phyloP scores from a whole-genome alignment of 2,888 invertebrate species.

The Cordilura impudica region DNA sequence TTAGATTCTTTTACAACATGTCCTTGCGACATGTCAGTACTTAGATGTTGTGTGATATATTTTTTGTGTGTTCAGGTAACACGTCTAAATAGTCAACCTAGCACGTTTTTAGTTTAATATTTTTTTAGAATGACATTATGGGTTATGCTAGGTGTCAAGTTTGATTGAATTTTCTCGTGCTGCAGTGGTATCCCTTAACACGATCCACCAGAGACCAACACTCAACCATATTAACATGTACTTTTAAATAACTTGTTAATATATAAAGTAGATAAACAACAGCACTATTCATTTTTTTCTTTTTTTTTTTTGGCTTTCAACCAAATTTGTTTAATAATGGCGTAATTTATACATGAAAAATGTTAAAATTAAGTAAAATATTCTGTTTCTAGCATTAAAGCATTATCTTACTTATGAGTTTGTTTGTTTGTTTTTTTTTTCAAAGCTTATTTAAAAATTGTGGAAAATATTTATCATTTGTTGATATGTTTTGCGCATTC shows the following conservation, averaged over 20 bases:
- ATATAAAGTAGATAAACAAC: too few relatives aligned
- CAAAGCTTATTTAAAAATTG: conserved; percentile 11
- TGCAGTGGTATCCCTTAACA: conserved; percentile 1
- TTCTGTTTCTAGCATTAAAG: not conserved
- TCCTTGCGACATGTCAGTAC: not conserved
- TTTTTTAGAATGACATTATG: conserved; percentile 56
- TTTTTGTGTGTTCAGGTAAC: not conserved
- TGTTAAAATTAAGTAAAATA: not conserved
- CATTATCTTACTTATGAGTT: too few relatives aligned
- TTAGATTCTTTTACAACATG: not conserved
- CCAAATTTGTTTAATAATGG: conserved; percentile 22
- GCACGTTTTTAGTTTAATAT: conserved; percentile 61
- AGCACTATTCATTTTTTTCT: too few relatives aligned
- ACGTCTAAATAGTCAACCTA: conserved; percentile 53
- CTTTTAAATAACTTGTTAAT: too few relatives aligned
- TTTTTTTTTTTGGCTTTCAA: not conserved
- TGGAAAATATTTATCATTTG: conserved; percentile 36
- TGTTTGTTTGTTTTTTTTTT: not conserved
- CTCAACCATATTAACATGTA: conserved; percentile 21
- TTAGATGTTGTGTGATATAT: conserved; percentile 4
- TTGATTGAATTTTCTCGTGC: conserved; percentile 62
- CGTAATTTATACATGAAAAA: conserved; percentile 37
- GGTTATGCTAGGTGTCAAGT: conserved; percentile 58
- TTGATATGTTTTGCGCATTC: conserved; percentile 7
- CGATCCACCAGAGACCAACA: not conserved